Conservation (phyloP, 2,113 vertebrate species). For the Microcebus tavaratra region DNA sequence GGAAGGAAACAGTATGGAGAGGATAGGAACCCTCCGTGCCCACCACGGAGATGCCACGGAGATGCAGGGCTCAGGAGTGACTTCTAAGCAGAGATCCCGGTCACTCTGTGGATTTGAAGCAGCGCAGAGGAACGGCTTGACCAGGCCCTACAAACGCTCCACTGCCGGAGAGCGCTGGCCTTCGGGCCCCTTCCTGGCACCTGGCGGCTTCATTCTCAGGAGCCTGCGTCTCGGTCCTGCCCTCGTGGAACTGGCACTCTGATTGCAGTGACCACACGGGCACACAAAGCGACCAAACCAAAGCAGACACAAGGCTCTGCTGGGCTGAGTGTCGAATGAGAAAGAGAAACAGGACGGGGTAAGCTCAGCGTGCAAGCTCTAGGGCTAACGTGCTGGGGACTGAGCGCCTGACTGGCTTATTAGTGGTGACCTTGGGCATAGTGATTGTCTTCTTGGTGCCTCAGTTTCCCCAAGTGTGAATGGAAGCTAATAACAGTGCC, state of each 20-base stretch:
- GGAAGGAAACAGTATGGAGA: not conserved
- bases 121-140: not conserved
- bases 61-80: not conserved
- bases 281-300: not conserved
- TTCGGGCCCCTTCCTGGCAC: accelerated
- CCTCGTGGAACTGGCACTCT: not conserved
- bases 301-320: not conserved
- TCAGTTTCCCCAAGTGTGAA: not conserved
- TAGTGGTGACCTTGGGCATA: not conserved
- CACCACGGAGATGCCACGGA: accelerated
- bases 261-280: accelerated
- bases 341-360: accelerated
- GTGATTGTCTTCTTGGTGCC: not conserved
- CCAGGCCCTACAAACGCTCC: no score
- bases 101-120: not conserved
- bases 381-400: accelerated
- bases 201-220: not conserved
- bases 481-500: not conserved
- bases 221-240: not conserved
- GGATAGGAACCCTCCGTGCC: no score
- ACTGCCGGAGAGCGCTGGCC: accelerated
- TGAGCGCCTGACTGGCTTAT: accelerated
- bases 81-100: not conserved
- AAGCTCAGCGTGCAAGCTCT: not conserved
- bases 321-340: not conserved